These are phyloP conservation scores for Heliconius charithonia DNA, from an alignment of 2,888 invertebrate species.

Conservation along the genomic window DNA sequence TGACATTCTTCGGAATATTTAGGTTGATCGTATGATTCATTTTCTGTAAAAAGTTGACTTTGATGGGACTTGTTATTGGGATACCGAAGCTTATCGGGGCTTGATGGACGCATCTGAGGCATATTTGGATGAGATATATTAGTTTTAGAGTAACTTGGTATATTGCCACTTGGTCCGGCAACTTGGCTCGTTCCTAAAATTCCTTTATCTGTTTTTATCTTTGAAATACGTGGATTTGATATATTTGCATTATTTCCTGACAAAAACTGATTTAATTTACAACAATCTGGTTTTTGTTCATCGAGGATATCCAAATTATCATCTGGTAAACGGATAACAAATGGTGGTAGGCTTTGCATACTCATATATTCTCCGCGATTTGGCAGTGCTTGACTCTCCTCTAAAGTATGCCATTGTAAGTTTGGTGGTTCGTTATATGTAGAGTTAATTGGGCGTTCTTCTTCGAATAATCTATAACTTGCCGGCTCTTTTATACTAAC, in stretches of 20 bases:
- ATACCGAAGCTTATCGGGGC: background rate
- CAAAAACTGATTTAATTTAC: background rate
- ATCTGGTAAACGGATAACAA: background rate
- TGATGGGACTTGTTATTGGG: background rate
- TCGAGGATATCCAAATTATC: background rate
- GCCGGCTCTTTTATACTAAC: slow-evolving; percentile 35
- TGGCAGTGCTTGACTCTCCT: slow-evolving; percentile 28
- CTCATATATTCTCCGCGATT: slow-evolving; percentile 21
- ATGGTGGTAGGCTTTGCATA: slow-evolving; percentile 26
- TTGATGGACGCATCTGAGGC: background rate
- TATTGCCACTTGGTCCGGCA: slow-evolving; percentile 38
- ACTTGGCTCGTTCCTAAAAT: slow-evolving; percentile 32
- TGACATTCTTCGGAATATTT: slow-evolving; percentile 40
- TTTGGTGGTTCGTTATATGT: slow-evolving; percentile 26
- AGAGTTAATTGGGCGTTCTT: slow-evolving; percentile 35
- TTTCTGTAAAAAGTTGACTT: background rate
- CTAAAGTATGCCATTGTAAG: slow-evolving; percentile 41
- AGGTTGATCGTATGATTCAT: background rate
- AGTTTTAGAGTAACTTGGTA: background rate
- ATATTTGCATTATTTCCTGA: background rate
- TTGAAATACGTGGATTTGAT: background rate
- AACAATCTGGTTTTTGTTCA: slow-evolving; percentile 3
- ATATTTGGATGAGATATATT: background rate
- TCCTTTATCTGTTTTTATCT: slow-evolving; percentile 27
- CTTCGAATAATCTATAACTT: slow-evolving; percentile 33